These are phyloP conservation scores for Torymus auratus DNA, from an alignment of 2,888 invertebrate species.

Conservation along the genomic window DNA sequence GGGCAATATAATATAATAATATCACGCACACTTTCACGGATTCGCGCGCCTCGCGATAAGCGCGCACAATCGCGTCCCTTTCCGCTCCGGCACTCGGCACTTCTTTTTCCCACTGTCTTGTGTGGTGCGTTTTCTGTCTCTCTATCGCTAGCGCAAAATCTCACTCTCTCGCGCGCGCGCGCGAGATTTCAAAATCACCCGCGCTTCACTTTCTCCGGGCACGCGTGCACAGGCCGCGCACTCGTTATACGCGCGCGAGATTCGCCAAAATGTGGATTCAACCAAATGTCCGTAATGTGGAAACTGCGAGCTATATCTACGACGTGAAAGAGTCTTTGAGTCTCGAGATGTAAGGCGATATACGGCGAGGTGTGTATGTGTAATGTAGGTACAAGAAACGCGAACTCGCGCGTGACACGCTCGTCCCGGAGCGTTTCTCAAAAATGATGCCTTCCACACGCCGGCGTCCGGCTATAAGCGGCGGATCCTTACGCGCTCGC, in stretches of 20 bases:
- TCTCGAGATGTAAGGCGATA: too few relatives aligned
- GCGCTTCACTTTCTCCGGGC: slow-evolving; percentile 29
- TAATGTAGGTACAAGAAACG: not conserved
- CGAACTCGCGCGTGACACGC: not conserved
- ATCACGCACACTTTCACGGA: slow-evolving; percentile 37
- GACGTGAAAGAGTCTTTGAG: too few relatives aligned
- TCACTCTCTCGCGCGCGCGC: slow-evolving; percentile 1
- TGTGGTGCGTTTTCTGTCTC: too few relatives aligned
- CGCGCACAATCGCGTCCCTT: too few relatives aligned
- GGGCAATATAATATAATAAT: not conserved
- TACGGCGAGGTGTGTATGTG: too few relatives aligned
- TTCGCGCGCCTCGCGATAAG: too few relatives aligned
- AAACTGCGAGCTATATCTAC: too few relatives aligned
- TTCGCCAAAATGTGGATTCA: not conserved
- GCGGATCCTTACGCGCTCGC: slow-evolving; percentile 41
- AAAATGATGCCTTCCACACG: slow-evolving; percentile 66
- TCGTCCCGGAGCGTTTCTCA: slow-evolving; percentile 53
- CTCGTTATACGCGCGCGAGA: not conserved
- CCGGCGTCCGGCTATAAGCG: slow-evolving; percentile 66
- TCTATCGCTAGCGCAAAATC: not conserved
- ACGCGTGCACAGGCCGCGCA: not conserved
- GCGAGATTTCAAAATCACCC: slow-evolving; percentile 12
- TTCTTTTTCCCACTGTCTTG: too few relatives aligned
- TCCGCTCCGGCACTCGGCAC: too few relatives aligned
- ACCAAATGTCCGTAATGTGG: not conserved